Evolutionary conservation across 2,113 vertebrate genomes (phyloP), one percentile per base, ranked within the genome.

Genomic region (Cettia cetti): DNA sequence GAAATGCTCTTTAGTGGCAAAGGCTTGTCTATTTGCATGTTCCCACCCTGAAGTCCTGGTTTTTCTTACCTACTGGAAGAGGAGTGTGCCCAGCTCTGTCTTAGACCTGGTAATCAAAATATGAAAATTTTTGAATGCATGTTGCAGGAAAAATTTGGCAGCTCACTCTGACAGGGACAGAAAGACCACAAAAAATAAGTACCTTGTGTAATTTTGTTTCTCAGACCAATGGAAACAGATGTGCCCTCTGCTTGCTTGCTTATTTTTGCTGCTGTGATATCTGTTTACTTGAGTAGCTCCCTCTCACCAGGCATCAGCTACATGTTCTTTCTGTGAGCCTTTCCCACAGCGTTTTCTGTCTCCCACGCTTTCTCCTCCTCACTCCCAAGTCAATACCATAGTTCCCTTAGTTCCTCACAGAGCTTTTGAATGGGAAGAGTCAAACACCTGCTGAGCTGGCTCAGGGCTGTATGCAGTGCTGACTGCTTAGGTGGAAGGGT

Each of bases 331-430:
- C 35, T 89, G 2, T 63, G 87, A 78, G 75, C 44, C 57, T 89
- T 96, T 94, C 96, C 95, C 92, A 95, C 65, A 92, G 81, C 52
- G 71, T 65, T 57, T 45, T 72, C 31, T 75, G 60, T 92, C 90
- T 96, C 93, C 92, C 92, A 96, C 69, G 52, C 96, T 84, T 95
- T 95, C 39, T 91, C 37, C 80, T 92, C 54, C 59, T 94, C 42
- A 6, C 60, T 86, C 42, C 2, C 33, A 47, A 84, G 74, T 86
- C 76, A 84, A 2, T 83, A 5, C 64, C 47, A 1, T 59, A 39
- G 81, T 91, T 96, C 54, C 59, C 71, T 69, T 45, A 26, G 68
- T 63, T 88, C 82, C 66, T 82, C 26, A 13, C 10, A 0, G 83
- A 56, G 92, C 40, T 53, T 52, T 53, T 96, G 90, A 94, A 95